Percentiles rank a stretch among this genome's conserved stretches.
These are phyloP conservation scores for Drosophila testacea DNA, from an alignment of 2,888 invertebrate genomes.

Conservation along the genomic window DNA sequence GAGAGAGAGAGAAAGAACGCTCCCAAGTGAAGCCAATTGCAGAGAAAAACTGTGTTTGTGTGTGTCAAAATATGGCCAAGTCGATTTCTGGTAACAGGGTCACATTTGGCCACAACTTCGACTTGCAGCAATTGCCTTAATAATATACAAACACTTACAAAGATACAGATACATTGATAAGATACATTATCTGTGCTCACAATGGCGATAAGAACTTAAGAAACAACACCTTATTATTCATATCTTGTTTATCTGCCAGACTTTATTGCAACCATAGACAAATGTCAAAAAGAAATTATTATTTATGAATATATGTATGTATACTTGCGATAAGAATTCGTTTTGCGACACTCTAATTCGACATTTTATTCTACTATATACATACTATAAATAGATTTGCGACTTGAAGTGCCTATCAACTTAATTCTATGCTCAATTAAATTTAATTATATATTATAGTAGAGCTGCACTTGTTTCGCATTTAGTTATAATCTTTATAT, in stretches of 20 bases:
- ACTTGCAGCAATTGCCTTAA: conserved; percentile 40
- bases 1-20: conserved; percentile 16
- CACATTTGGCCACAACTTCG: conserved; percentile 34
- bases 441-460: conserved; percentile 2
- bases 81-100: conserved; percentile 45
- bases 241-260: conserved; percentile 48
- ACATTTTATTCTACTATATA: conserved; percentile 16
- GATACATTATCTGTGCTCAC: conserved; percentile 43
- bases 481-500: background rate
- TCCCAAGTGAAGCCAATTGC: conserved; percentile 24
- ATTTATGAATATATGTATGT: too few species aligned
- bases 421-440: conserved; percentile 7
- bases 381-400: conserved; percentile 33
- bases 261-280: conserved; percentile 24
- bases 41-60: conserved; percentile 21
- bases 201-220: conserved; percentile 30
- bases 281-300: conserved; percentile 7
- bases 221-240: conserved; percentile 27
- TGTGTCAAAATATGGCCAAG: conserved; percentile 38
- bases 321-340: conserved; percentile 22
- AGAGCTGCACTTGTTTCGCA: conserved; percentile 8
- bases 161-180: conserved; percentile 38
- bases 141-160: conserved; percentile 20
- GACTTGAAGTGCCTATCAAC: conserved; percentile 24
- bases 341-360: conserved; percentile 23